phyloP scores from a whole-genome alignment of 1,140 invertebrate genomes.

The Drosophila insularis region DNA sequence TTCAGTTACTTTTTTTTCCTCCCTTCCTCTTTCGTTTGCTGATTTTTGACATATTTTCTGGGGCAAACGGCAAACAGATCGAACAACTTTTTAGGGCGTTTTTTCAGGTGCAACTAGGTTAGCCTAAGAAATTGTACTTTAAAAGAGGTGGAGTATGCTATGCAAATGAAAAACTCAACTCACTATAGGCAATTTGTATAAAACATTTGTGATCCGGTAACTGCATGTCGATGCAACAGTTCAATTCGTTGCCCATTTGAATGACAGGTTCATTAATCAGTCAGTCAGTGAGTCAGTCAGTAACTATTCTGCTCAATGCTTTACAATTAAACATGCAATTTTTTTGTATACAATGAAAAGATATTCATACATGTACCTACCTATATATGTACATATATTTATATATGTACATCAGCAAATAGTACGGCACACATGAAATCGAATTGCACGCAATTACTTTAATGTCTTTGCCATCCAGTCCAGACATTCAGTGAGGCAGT shows the following conservation, averaged over 20 bases:
- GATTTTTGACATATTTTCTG: constrained; percentile 80
- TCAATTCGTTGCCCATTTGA: constrained; percentile 69
- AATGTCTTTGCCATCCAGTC: constrained; percentile 42
- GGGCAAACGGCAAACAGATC: constrained; percentile 65
- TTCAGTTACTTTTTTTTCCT: constrained; percentile 43
- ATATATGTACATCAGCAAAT: too few relatives aligned
- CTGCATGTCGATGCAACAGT: constrained; percentile 52
- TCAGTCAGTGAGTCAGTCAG: neutral
- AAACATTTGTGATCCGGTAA: neutral
- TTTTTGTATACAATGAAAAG: constrained; percentile 15
- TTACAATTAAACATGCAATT: constrained; percentile 12
- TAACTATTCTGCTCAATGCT: constrained; percentile 28
- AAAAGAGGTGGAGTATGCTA: constrained; percentile 16
- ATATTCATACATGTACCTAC: neutral
- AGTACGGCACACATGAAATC: constrained; percentile 35
- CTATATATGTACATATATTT: too few relatives aligned
- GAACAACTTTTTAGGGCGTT: constrained; percentile 66
- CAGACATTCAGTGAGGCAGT: neutral
- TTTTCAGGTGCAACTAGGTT: constrained; percentile 74
- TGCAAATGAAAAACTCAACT: constrained; percentile 64
- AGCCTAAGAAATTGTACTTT: constrained; percentile 30
- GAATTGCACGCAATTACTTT: constrained; percentile 73
- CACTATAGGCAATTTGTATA: neutral
- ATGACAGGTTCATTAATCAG: constrained; percentile 77
- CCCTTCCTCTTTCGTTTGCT: constrained; percentile 36